phyloP scores from a whole-genome alignment of 1,140 invertebrate species.

The Tachypleus tridentatus region DNA sequence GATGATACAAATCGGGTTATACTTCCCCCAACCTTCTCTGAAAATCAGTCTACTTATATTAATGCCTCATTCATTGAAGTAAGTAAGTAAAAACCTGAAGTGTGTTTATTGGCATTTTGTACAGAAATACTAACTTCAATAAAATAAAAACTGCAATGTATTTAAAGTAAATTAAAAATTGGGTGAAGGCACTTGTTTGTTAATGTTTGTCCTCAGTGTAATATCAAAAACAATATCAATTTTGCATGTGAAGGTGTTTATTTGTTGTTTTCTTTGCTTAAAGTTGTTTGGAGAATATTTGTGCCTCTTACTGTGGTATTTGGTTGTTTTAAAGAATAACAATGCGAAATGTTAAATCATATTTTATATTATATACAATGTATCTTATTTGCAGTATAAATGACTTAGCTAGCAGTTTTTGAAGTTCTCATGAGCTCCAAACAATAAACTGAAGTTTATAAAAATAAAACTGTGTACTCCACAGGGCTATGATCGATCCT shows the following conservation, averaged over 20 bases:
- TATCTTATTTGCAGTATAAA: too few species aligned
- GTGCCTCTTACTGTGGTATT: background rate
- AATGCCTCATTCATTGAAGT: conserved; percentile 94
- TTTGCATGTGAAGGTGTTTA: too few species aligned
- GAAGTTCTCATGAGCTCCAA: background rate
- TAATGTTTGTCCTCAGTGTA: too few species aligned
- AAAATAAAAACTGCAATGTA: too few species aligned
- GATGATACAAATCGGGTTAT: conserved; percentile 79
- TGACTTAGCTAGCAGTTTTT: conserved; percentile 12
- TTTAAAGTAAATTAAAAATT: too few species aligned
- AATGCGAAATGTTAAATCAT: background rate
- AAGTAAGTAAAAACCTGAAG: conserved; percentile 19
- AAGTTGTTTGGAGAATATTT: too few species aligned
- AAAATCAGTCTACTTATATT: conserved; percentile 81
- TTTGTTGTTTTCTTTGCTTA: too few species aligned
- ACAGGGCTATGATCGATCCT: conserved; percentile 73
- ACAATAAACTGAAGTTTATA: background rate
- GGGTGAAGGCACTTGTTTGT: too few species aligned
- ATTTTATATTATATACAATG: background rate
- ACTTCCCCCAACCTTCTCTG: conserved; percentile 60
- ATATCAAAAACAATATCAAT: too few species aligned
- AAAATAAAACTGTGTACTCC: conserved; percentile 13
- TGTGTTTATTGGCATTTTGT: too few species aligned
- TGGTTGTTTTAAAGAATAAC: background rate
- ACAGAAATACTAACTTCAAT: too few species aligned